Evolutionary conservation across 2,113 vertebrate genomes (phyloP), one percentile per base, ranked within the genome.

Genomic region (Oryzias celebensis): DNA sequence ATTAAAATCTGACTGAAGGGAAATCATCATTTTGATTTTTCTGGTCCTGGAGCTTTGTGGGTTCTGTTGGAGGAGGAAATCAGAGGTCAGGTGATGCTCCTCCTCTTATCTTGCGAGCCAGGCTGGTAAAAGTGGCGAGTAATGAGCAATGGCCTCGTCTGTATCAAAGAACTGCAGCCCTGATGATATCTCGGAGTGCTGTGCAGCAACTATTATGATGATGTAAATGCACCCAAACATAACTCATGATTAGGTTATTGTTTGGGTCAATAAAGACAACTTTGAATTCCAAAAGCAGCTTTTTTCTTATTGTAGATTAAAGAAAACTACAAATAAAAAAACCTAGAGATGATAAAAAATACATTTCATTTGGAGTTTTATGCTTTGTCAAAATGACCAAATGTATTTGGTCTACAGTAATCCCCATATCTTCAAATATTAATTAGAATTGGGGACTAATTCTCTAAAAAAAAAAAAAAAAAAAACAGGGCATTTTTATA

Each of bases 91-190:
- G 83, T 87, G 84, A 63, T 82, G 73, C 73, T 86, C 49, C 4
- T 12, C 26, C 52, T 77, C 84, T 89, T 89, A 89, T 89, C 88
- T 85, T 65, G 67, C 57, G 67, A 78, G 62, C 77, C 86, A 88
- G 83, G 72, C 56, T 64, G 79, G 71, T 67, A 28, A 55, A 36
- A 81, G 65, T 31, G 41, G 57, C 70, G 73, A 69, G 78, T 83
- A 85, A 89, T 89, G 86, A 88, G 71, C 80, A 68, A 85, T 87
- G 62, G 82, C 70, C 72, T 65, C 24, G 81, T 61, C 70, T 80
- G 71, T 86, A 88, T 84, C 80, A 78, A 68, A 77, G 59, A 77
- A 79, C 77, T 73, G 81, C 84, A 86, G 82, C 58, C 60, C 66
- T 50, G 49, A 53, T 64, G 77, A 81, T 88, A 88, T 85, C 85